Conservation (phyloP, 2,113 vertebrate species). For the Nansenia antarctica region DNA sequence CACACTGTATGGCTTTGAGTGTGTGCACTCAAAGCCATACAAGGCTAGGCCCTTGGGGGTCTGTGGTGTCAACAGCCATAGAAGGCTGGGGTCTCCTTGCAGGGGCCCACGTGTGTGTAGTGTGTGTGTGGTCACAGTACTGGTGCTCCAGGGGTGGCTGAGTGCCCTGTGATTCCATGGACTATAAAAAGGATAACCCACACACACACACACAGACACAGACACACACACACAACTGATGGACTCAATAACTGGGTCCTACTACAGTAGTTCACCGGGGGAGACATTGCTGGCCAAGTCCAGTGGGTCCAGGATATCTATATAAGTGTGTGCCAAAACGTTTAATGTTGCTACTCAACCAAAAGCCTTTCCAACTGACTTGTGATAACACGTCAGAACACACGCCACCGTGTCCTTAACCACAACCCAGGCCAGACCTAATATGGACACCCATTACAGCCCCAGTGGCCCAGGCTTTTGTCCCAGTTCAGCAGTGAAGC, state of each 20-base stretch:
- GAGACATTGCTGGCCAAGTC: neutral
- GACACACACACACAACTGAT: conserved; percentile 28
- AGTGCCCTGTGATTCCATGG: conserved; percentile 40
- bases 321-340: no score
- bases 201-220: neutral
- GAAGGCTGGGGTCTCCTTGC: conserved; percentile 62
- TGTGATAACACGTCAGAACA: no score
- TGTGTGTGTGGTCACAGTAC: neutral
- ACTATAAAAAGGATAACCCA: conserved; percentile 58
- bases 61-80: conserved; percentile 55
- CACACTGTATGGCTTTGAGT: no score
- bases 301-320: no score
- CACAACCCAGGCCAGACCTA: no score
- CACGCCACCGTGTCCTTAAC: no score
- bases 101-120: conserved; percentile 18
- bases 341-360: no score
- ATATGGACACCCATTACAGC: no score
- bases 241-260: neutral
- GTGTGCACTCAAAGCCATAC: no score
- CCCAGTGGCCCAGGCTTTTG: no score
- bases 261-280: neutral
- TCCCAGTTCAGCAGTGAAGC: no score
- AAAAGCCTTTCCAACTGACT: no score
- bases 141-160: conserved; percentile 48
- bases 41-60: conserved; percentile 13